These are phyloP conservation scores for Vireo altiloquus DNA, from an alignment of 2,113 vertebrate species.

Conservation along the genomic window DNA sequence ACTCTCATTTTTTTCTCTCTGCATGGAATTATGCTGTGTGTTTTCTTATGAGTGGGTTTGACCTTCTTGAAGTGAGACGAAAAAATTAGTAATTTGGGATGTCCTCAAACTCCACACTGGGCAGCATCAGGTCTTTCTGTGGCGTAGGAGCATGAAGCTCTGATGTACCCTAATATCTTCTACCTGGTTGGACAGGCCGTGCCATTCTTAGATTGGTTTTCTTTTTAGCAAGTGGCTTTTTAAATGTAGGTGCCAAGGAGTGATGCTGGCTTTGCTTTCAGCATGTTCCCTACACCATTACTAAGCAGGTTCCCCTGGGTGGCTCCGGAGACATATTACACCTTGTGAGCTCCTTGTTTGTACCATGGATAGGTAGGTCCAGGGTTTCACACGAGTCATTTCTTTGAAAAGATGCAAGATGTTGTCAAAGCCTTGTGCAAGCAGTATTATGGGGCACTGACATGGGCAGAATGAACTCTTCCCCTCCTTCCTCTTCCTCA, in stretches of 20 bases:
- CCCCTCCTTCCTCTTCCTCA: background rate
- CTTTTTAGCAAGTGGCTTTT: background rate
- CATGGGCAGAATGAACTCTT: background rate
- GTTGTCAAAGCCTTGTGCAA: background rate
- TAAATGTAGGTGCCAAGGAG: background rate
- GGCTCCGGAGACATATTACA: background rate
- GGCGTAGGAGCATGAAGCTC: background rate
- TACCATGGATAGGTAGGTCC: background rate
- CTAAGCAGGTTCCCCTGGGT: background rate
- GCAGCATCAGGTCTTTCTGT: background rate
- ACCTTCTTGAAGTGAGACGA: background rate
- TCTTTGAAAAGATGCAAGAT: background rate
- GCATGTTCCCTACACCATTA: background rate
- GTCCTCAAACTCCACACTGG: background rate
- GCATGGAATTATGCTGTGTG: background rate
- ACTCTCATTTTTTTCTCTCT: background rate
- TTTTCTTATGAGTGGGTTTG: background rate
- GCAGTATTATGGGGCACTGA: background rate
- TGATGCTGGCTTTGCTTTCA: background rate
- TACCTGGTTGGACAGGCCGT: background rate
- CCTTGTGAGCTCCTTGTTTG: background rate
- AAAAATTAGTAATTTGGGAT: background rate
- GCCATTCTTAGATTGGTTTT: background rate
- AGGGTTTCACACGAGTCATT: rapidly evolving
- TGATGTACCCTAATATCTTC: background rate